These are phyloP conservation scores for Macquaria ambigua DNA, from an alignment of 2,113 vertebrate genomes.

Conservation along the genomic window DNA sequence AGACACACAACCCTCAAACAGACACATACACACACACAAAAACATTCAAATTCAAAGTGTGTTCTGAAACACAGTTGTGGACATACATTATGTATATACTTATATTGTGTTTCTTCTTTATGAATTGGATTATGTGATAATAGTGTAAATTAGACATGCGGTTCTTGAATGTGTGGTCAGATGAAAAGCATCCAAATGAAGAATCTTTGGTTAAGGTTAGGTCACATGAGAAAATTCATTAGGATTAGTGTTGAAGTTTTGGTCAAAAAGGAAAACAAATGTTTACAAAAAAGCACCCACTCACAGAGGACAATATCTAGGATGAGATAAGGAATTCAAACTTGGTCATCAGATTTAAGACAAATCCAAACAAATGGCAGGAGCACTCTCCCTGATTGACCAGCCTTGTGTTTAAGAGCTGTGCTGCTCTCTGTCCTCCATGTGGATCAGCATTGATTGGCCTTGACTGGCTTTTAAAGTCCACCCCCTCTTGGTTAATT, in stretches of 20 bases:
- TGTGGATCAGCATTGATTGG: slow-evolving; percentile 55
- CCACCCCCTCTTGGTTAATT: slow-evolving; percentile 49
- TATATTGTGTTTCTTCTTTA: background rate
- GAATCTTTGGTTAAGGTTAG: background rate
- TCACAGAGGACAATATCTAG: background rate
- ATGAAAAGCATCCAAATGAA: no score
- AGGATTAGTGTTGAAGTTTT: background rate
- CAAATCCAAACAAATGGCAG: slow-evolving; percentile 1
- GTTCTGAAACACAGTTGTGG: background rate
- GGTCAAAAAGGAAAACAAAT: background rate
- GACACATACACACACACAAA: background rate
- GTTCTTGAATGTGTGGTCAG: background rate
- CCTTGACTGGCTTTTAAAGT: slow-evolving; percentile 46
- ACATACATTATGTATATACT: background rate
- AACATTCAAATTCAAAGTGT: background rate
- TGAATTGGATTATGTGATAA: background rate
- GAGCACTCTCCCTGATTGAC: slow-evolving; percentile 45
- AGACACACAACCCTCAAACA: background rate
- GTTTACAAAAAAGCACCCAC: background rate
- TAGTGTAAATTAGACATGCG: background rate
- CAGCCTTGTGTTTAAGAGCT: slow-evolving; percentile 27
- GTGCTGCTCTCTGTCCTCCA: slow-evolving; percentile 22
- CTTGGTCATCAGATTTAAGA: background rate
- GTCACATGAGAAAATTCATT: no score
- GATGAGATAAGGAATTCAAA: background rate